Base-by-base conservation (phyloP, 2,113 vertebrate genomes). In the Chrysemys picta region DNA sequence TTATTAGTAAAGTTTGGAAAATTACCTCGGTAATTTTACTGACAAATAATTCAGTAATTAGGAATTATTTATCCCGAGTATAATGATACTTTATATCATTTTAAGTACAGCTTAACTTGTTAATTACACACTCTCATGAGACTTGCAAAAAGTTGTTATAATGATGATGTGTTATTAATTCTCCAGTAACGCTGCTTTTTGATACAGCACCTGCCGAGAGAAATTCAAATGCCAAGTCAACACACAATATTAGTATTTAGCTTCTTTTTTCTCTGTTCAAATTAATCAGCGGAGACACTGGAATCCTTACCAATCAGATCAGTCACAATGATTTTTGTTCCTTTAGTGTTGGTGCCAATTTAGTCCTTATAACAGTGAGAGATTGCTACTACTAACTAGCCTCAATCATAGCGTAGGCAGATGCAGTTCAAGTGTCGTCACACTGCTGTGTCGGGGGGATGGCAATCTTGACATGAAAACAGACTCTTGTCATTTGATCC, bases 11-110 rank as follows among this genome's bases (percentile, higher is more conserved):
- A 96, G 87, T 97, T 98, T 94, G 96, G 93, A 94, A 97, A 98
- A 98, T 98, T 98, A 97, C 97, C 97, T 98, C 94, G 54, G 88
- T 98, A 98, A 98, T 98, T 98, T 96, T 97, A 96, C 85, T 96
- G 95, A 93, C 94, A 98, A 98, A 98, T 97, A 98, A 98, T 97
- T 96, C 95, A 97, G 97, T 96, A 95, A 97, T 97, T 97, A 97
- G 89, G 94, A 98, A 97, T 97, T 1, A 98, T 97, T 98, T 98
- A 96, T 97, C 96, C 91, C 93, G 65, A 87, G 84, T 97, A 89
- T 97, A 98, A 98, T 98, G 96, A 96, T 96, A 97, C 96, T 98
- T 98, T 98, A 96, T 89, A 95, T 97, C 90, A 96, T 93, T 95
- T 97, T 98, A 98, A 97, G 91, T 95, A 96, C 89, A 97, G 94